Conservation (phyloP, 2,888 invertebrate species). For the Unio delphinus region DNA sequence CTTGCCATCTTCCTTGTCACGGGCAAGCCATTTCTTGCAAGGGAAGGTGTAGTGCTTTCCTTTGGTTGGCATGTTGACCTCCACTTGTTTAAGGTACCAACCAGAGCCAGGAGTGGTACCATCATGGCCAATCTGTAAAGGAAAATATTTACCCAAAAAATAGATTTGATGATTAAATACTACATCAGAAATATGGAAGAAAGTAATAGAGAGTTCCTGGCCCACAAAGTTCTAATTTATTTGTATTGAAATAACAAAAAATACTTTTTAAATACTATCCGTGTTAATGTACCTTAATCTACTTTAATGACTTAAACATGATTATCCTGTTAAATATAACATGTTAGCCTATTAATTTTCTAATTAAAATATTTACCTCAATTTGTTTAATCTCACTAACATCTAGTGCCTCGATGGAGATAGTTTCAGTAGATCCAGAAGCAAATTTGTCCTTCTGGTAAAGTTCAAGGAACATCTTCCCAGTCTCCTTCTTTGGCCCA, state of each 20-base stretch:
- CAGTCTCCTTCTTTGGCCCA: slow-evolving; percentile 63
- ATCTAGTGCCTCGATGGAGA: slow-evolving; percentile 69
- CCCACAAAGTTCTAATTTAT: no score
- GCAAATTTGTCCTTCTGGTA: slow-evolving; percentile 63
- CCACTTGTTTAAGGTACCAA: slow-evolving; percentile 70
- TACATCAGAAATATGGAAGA: not conserved
- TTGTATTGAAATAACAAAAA: no score
- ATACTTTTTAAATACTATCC: no score
- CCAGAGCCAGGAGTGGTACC: slow-evolving; percentile 66
- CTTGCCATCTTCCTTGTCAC: slow-evolving; percentile 68
- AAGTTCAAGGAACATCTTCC: slow-evolving; percentile 62
- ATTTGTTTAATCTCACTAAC: slow-evolving; percentile 67
- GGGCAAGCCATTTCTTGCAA: slow-evolving; percentile 69
- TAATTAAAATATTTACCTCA: slow-evolving; percentile 53
- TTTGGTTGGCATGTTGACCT: slow-evolving; percentile 69
- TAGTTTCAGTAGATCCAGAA: slow-evolving; percentile 67
- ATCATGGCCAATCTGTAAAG: slow-evolving; percentile 68
- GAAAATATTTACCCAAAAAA: not conserved
- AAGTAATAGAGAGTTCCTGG: not conserved
- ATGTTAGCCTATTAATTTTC: no score
- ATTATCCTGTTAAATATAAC: no score
- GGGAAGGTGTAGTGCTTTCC: slow-evolving; percentile 69
- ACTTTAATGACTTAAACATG: no score
- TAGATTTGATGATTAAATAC: not conserved
- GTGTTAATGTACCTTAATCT: no score